Conservation (phyloP, 2,888 invertebrate species). For the Metalampra italica region DNA sequence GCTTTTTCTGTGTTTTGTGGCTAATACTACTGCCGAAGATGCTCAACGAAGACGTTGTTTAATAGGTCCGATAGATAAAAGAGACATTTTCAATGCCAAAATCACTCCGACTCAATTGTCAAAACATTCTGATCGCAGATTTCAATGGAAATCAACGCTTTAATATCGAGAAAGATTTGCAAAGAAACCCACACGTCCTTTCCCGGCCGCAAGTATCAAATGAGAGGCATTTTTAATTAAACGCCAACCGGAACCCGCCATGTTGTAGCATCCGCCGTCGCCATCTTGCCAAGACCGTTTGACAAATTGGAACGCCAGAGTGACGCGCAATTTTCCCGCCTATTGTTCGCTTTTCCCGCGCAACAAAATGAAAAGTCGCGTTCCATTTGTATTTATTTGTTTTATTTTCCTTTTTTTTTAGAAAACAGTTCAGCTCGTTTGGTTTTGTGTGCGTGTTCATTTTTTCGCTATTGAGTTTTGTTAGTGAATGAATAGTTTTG, state of each 20-base stretch:
- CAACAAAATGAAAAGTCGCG: slow-evolving; percentile 76
- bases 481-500: neutral
- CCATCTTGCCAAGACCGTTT: slow-evolving; percentile 75
- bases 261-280: slow-evolving; percentile 41
- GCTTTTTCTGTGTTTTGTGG: too few species aligned
- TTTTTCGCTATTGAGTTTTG: slow-evolving; percentile 52
- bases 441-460: slow-evolving; percentile 45
- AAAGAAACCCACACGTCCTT: slow-evolving; percentile 35
- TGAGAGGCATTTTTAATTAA: slow-evolving; percentile 75
- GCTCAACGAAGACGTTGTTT: too few species aligned
- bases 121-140: too few species aligned
- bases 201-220: slow-evolving; percentile 43
- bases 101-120: too few species aligned
- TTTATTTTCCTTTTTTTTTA: slow-evolving; percentile 44
- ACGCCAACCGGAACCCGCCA: slow-evolving; percentile 64
- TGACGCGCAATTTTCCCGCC: slow-evolving; percentile 78
- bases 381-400: slow-evolving; percentile 53
- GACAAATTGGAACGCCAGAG: slow-evolving; percentile 77
- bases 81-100: too few species aligned
- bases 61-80: too few species aligned
- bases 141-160: too few species aligned
- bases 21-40: too few species aligned
- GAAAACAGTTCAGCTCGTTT: slow-evolving; percentile 48
- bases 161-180: too few species aligned
- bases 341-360: slow-evolving; percentile 73